Conservation (phyloP, 2,797 vertebrate species). For the Pangasius larnaudii region DNA sequence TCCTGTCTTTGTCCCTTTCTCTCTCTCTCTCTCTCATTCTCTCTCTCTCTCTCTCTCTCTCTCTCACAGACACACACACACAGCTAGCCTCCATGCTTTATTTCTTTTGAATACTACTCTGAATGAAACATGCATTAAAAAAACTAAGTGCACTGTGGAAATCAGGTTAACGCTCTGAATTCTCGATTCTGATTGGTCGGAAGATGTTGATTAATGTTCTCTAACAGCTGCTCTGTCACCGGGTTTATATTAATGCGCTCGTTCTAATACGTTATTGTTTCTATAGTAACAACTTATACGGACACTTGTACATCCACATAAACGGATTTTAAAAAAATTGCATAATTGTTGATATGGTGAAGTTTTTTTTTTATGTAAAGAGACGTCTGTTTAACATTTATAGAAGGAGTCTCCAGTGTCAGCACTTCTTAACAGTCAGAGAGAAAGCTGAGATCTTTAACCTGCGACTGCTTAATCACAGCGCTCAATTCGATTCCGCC, state of each 20-base stretch:
- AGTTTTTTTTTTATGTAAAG: background rate
- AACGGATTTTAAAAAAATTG: background rate
- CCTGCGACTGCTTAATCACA: background rate
- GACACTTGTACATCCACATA: background rate
- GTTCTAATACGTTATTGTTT: background rate
- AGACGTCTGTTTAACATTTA: background rate
- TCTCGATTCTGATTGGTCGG: no score
- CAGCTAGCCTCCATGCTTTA: background rate
- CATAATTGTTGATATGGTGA: background rate
- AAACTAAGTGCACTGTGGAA: slow-evolving; percentile 33
- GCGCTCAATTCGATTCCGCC: background rate
- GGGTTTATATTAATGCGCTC: no score
- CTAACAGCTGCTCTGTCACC: background rate
- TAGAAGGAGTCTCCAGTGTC: background rate
- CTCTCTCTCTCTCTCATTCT: background rate
- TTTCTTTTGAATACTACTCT: background rate
- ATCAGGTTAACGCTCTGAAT: slow-evolving; percentile 28
- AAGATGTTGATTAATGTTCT: background rate
- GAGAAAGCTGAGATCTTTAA: background rate
- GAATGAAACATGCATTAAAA: slow-evolving; percentile 45
- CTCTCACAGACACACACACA: background rate
- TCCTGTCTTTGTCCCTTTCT: slow-evolving; percentile 3
- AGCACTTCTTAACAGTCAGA: background rate
- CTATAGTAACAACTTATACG: background rate
- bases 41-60: background rate